Percentiles rank a stretch among this genome's conserved stretches.
Evolutionary conservation across 2,888 invertebrate genomes (phyloP).

Genomic region (Megamerina dolium): DNA sequence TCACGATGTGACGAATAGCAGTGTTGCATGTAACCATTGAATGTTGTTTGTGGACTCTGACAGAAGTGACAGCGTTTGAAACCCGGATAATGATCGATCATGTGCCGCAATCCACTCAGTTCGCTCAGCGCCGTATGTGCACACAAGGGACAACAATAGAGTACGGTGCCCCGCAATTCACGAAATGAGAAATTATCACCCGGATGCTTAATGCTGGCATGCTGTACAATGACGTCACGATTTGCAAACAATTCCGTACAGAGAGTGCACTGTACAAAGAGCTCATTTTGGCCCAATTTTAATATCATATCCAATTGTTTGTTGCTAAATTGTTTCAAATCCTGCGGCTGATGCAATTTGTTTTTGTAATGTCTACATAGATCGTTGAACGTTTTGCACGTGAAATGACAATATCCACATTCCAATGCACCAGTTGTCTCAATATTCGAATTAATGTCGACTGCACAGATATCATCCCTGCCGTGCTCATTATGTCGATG

Average conservation of each 20-base stretch:
- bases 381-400: conserved; percentile 13
- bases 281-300: conserved; percentile 21
- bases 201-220: conserved; percentile 25
- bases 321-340: conserved; percentile 29
- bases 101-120: conserved; percentile 46
- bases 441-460: conserved; percentile 30
- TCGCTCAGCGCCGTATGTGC: conserved; percentile 39
- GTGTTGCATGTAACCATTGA: conserved; percentile 38
- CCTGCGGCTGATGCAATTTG: conserved; percentile 30
- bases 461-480: too few species aligned
- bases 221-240: conserved; percentile 28
- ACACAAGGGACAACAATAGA: conserved; percentile 52
- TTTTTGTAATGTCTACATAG: conserved; percentile 25
- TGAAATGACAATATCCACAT: conserved; percentile 33
- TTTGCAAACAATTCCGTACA: conserved; percentile 36
- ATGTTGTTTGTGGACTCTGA: conserved; percentile 18
- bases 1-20: conserved; percentile 29
- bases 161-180: conserved; percentile 35
- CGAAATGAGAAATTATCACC: conserved; percentile 29
- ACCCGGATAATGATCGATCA: conserved; percentile 38
- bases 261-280: conserved; percentile 34
- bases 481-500: conserved; percentile 25
- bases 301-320: conserved; percentile 22
- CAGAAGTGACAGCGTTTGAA: conserved; percentile 35
- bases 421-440: conserved; percentile 17